Conservation (phyloP, 2,888 invertebrate species). For the Andrena haemorrhoa region DNA sequence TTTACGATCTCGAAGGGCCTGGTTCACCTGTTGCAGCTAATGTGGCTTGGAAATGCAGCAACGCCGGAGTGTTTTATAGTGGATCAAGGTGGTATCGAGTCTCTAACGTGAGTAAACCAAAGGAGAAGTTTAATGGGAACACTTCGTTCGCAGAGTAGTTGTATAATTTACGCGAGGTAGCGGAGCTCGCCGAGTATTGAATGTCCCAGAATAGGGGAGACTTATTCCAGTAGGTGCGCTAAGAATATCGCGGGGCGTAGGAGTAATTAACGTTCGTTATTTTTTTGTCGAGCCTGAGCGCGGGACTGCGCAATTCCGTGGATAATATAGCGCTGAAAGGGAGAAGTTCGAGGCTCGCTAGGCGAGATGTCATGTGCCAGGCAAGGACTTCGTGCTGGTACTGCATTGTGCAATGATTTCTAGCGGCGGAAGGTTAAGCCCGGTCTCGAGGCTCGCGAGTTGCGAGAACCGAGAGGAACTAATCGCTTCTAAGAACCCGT, state of each 20-base stretch:
- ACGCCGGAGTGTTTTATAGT: too few species aligned
- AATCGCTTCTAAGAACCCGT: slow-evolving; percentile 70
- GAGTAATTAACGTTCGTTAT: neutral
- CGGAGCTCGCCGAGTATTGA: neutral
- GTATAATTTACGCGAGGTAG: neutral
- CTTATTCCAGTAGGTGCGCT: neutral
- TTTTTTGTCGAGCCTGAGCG: neutral
- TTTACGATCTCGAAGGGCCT: too few species aligned
- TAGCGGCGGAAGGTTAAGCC: slow-evolving; percentile 58
- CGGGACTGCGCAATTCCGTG: neutral
- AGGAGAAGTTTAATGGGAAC: too few species aligned
- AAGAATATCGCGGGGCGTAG: neutral
- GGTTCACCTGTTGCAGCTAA: too few species aligned
- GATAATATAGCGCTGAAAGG: neutral
- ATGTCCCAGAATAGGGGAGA: neutral
- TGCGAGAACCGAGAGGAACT: slow-evolving; percentile 60
- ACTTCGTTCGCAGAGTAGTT: neutral
- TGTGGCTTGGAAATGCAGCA: too few species aligned
- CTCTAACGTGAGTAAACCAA: neutral
- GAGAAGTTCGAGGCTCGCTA: slow-evolving; percentile 7
- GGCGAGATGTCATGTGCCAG: slow-evolving; percentile 35
- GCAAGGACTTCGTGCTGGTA: slow-evolving; percentile 45
- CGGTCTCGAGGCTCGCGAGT: slow-evolving; percentile 55
- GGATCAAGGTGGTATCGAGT: neutral
- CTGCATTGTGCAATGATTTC: slow-evolving; percentile 74